These are phyloP conservation scores for Mesopsocus fuscifrons DNA, from an alignment of 2,888 invertebrate genomes.

Conservation along the genomic window DNA sequence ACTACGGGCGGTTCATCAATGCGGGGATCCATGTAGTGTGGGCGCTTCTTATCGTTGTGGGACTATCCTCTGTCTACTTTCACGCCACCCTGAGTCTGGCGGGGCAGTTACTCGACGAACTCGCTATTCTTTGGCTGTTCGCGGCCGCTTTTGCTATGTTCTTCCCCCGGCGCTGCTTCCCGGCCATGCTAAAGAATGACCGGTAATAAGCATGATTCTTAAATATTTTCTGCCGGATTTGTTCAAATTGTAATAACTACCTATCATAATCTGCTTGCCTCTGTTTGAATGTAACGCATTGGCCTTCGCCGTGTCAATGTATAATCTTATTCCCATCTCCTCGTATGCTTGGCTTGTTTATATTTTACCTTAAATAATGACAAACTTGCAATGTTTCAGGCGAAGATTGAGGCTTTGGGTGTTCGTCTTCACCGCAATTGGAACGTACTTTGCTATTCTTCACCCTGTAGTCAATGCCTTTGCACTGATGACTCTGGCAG, in stretches of 20 bases:
- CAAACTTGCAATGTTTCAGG: too few relatives aligned
- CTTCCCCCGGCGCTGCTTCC: slow-evolving; percentile 48
- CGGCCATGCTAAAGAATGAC: slow-evolving; percentile 40
- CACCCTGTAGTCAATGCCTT: slow-evolving; percentile 69
- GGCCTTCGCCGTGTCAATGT: too few relatives aligned
- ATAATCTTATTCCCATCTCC: too few relatives aligned
- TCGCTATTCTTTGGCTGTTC: slow-evolving; percentile 66
- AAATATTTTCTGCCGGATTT: too few relatives aligned
- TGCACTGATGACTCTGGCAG: slow-evolving; percentile 51
- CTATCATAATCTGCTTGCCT: too few relatives aligned
- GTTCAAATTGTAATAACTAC: too few relatives aligned
- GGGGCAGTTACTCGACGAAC: slow-evolving; percentile 60
- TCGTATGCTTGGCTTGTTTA: too few relatives aligned
- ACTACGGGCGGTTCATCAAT: slow-evolving; percentile 53
- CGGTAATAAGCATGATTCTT: slow-evolving; percentile 36
- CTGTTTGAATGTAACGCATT: too few relatives aligned
- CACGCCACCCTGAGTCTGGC: slow-evolving; percentile 67
- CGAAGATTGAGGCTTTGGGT: slow-evolving; percentile 40
- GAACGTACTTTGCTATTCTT: slow-evolving; percentile 48
- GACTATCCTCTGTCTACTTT: slow-evolving; percentile 64
- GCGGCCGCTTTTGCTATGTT: slow-evolving; percentile 61
- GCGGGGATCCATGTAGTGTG: slow-evolving; percentile 64
- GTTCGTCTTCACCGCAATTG: slow-evolving; percentile 36
- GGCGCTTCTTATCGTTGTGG: slow-evolving; percentile 59
- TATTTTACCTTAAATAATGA: too few relatives aligned